Evolutionary conservation across 2,797 vertebrate species (phyloP).

Genomic region (Sardinella longiceps): DNA sequence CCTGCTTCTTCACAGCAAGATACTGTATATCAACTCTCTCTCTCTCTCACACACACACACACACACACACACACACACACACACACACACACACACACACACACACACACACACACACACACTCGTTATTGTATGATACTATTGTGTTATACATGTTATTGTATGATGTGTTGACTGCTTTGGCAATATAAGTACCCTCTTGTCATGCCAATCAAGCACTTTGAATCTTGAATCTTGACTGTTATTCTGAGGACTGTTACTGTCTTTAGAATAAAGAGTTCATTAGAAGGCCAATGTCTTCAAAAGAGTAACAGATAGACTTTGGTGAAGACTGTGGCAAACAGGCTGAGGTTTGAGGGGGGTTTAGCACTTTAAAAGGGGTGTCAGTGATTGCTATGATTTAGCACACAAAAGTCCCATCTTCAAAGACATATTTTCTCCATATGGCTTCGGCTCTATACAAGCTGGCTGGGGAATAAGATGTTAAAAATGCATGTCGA

Average conservation of each 20-base stretch:
- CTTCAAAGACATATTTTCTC: neutral
- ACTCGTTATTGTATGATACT: too few relatives aligned
- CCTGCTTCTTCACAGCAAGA: too few relatives aligned
- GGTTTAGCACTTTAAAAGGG: neutral
- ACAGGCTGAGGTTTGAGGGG: neutral
- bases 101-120: too few relatives aligned
- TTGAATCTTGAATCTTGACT: too few relatives aligned
- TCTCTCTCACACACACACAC: too few relatives aligned
- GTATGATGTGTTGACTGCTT: too few relatives aligned
- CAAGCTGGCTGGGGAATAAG: conserved; percentile 26
- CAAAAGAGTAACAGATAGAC: neutral
- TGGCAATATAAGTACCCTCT: too few relatives aligned
- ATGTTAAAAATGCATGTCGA: conserved; percentile 15
- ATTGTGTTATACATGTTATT: too few relatives aligned
- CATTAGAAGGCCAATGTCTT: neutral
- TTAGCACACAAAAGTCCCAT: neutral
- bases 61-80: too few relatives aligned
- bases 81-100: too few relatives aligned
- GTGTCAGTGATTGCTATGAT: conserved; percentile 4
- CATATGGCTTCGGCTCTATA: conserved; percentile 39
- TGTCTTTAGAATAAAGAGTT: neutral
- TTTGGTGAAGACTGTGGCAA: neutral
- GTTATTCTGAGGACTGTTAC: neutral
- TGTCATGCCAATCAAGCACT: too few relatives aligned
- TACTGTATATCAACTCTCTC: neutral